Evolutionary conservation across 1,140 invertebrate species (phyloP).

Genomic region (Trypoxylus dichotomus): DNA sequence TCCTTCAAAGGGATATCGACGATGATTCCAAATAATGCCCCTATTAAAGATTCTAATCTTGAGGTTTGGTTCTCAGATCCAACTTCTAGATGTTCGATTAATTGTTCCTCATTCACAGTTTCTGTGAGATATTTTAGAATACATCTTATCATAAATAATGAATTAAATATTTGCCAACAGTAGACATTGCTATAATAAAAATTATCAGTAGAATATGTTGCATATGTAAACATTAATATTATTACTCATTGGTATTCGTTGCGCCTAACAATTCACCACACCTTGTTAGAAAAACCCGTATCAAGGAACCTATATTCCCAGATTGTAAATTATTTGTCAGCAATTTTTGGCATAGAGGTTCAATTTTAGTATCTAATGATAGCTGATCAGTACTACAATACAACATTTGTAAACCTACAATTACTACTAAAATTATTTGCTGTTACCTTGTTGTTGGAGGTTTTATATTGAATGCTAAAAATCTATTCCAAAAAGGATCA

Average conservation of each 20-base stretch:
- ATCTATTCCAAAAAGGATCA: constrained; percentile 91
- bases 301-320: constrained; percentile 84
- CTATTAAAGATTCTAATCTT: constrained; percentile 64
- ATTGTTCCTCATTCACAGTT: constrained; percentile 72
- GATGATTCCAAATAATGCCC: constrained; percentile 72
- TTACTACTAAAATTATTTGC: constrained; percentile 20
- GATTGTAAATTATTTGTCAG: constrained; percentile 79
- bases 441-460: constrained; percentile 71
- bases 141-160: constrained; percentile 86
- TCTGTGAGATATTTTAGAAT: constrained; percentile 89
- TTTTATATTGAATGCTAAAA: constrained; percentile 88
- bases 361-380: constrained; percentile 77
- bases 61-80: constrained; percentile 40
- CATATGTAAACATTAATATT: constrained; percentile 39
- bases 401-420: constrained; percentile 34
- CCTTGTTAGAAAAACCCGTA: constrained; percentile 80
- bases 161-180: constrained; percentile 94
- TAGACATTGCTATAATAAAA: constrained; percentile 77
- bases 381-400: constrained; percentile 73
- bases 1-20: constrained; percentile 80
- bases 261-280: constrained; percentile 79
- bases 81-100: constrained; percentile 73
- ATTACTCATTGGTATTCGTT: constrained; percentile 84
- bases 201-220: constrained; percentile 29
- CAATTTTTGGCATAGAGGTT: constrained; percentile 71